Conservation (phyloP, 2,113 vertebrate genomes). For the Sminthopsis crassicaudata region DNA sequence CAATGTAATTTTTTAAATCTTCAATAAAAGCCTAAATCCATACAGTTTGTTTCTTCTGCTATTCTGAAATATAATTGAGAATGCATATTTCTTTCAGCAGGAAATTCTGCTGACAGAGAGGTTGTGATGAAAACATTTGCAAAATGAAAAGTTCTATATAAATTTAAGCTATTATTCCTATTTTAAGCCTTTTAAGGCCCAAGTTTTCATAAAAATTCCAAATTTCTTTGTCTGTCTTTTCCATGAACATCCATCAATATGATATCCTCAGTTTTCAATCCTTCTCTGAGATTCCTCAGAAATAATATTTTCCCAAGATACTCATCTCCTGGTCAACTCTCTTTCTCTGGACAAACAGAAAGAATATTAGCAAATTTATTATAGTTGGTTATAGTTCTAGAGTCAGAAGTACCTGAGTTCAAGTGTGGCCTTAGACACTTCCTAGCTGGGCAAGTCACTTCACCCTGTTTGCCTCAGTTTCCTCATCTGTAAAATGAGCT, state of each 20-base stretch:
- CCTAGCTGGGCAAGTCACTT: no score
- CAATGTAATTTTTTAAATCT: background rate
- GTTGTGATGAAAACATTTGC: background rate
- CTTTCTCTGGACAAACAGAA: background rate
- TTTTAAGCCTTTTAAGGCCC: background rate
- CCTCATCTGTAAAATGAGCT: no score
- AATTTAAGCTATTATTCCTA: background rate
- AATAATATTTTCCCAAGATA: background rate
- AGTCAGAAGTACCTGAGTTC: no score
- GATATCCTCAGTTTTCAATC: background rate
- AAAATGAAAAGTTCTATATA: background rate
- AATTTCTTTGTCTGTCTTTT: background rate
- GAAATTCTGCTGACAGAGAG: background rate
- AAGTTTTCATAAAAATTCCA: background rate
- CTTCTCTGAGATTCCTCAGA: no score
- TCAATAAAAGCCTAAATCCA: background rate
- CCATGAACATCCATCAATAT: background rate
- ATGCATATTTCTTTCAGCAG: background rate
- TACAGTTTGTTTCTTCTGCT: background rate
- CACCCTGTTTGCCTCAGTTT: no score
- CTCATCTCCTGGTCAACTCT: background rate
- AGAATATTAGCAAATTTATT: background rate
- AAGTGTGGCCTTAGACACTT: no score
- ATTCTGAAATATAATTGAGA: background rate
- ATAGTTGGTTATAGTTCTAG: background rate